Base-by-base conservation (phyloP, 2,797 vertebrate genomes). In the Coranthus polyacanthus region DNA sequence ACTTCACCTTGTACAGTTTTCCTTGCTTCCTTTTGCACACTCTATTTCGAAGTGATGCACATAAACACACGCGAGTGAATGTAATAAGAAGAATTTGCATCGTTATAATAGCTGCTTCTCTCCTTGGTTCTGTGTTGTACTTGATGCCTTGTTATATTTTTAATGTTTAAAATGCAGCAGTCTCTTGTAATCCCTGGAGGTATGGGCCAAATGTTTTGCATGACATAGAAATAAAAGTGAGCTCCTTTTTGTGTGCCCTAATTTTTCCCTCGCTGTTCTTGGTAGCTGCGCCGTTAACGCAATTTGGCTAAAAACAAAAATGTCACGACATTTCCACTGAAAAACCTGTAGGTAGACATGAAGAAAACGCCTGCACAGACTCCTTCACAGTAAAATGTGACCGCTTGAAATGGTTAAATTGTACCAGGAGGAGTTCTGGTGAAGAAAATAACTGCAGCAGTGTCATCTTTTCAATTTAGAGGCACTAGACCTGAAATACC, bases 401-500 rank as follows among this genome's bases (percentile, higher is more conserved):
- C 60, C 51, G 65, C 43, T 82, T 47, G 32, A 12, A 71, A 37
- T 37, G 13, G 24, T 36, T 78, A 59, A 83, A 73, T 74, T 78
- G 46, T 26, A 44, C 29, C 49, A 75, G 45, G 34, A 60, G 61
- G 55, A 60, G 63, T 66, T 72, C 69, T 5, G 4, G 51, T 53
- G 68, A 73, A 68, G 49, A 82, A 81, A 84, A 59, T 52, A 78
- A 75, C 39, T 67, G 34, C 29, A 83, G 70, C 68, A 65, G 44
- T 54, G 56, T 51, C 57, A 75, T 77, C 75, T 81, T 82, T 81
- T 29, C 68, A 79, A 83, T 87, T 74, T 84, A 78, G 45, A 72
- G 49, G 67, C 72, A 80, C 17, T 36, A 37, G 65, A 83, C 71
- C 81, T 81, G 80, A 87, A 87, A 84, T 78, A 82, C 70, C 57